These are phyloP conservation scores for Archilochus colubris DNA, from an alignment of 2,113 vertebrate genomes.

Conservation along the genomic window DNA sequence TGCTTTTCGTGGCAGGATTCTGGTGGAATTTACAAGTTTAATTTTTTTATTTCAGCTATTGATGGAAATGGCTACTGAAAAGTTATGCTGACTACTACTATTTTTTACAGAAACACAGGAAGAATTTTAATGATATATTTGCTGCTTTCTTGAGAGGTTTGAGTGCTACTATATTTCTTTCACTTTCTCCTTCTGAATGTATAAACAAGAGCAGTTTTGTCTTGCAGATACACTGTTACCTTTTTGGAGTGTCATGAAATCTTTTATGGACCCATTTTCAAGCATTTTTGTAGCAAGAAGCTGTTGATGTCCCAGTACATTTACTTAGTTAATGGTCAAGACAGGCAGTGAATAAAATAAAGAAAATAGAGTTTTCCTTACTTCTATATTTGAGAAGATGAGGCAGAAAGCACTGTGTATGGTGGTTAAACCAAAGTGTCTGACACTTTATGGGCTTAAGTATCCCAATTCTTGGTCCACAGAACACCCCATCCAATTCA, in stretches of 20 bases:
- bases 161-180: background rate
- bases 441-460: background rate
- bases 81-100: background rate
- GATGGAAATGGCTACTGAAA: background rate
- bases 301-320: background rate
- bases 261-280: background rate
- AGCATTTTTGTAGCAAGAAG: background rate
- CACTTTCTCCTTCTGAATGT: background rate
- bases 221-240: background rate
- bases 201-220: background rate
- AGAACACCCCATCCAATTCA: background rate
- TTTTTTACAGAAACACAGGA: background rate
- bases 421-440: background rate
- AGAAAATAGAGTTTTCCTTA: background rate
- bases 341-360: background rate
- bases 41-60: background rate
- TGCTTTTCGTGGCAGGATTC: background rate
- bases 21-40: background rate
- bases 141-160: background rate
- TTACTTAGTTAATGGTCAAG: background rate
- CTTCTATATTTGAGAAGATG: background rate
- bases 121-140: background rate
- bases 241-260: background rate
- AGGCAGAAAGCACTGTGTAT: accelerated
- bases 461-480: background rate